A percentile compares a stretch with the other conserved stretches of the same genome.
Conservation (phyloP, 2,113 vertebrate species). For the Indicator maculatus region DNA sequence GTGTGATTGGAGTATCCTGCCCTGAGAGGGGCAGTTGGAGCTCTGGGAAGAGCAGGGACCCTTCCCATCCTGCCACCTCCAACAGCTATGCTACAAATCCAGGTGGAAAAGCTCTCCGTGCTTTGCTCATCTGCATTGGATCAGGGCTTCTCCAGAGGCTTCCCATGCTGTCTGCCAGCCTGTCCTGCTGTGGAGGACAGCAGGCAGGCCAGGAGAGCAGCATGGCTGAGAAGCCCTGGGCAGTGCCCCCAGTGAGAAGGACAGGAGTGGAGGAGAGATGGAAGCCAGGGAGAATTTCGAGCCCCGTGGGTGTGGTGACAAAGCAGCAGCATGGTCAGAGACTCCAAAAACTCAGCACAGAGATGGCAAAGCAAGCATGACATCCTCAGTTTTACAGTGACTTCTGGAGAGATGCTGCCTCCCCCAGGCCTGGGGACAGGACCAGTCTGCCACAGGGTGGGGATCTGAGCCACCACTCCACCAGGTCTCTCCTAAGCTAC, state of each 20-base stretch:
- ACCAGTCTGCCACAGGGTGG: neutral
- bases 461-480: neutral
- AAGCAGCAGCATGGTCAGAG: constrained; percentile 78
- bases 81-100: fast-evolving
- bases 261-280: constrained; percentile 44
- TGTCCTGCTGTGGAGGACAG: fast-evolving
- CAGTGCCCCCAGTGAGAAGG: neutral
- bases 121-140: constrained; percentile 58
- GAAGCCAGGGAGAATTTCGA: constrained; percentile 78
- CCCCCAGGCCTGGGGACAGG: neutral
- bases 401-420: constrained; percentile 21
- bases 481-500: neutral
- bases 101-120: constrained; percentile 45
- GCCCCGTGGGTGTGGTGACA: constrained; percentile 67
- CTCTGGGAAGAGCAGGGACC: neutral
- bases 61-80: neutral
- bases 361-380: constrained; percentile 82
- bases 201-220: neutral
- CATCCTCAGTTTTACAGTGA: constrained; percentile 72
- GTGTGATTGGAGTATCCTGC: neutral
- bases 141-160: neutral
- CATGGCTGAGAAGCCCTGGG: neutral
- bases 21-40: neutral
- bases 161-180: constrained; percentile 32
- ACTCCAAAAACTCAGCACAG: constrained; percentile 74